Conservation (phyloP, 2,113 vertebrate species). For the Trinectes maculatus region DNA sequence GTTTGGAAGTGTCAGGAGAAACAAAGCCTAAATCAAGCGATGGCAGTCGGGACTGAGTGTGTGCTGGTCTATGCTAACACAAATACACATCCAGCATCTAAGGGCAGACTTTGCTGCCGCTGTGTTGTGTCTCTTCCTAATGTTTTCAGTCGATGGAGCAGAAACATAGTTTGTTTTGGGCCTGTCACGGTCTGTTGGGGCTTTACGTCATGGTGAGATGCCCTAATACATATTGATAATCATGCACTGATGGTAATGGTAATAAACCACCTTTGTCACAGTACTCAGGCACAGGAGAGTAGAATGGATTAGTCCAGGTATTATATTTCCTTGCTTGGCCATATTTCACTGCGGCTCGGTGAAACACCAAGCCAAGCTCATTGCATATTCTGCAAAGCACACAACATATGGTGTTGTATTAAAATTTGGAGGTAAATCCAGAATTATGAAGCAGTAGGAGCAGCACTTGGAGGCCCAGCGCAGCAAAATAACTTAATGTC, state of each 20-base stretch:
- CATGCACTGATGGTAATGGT: slow-evolving; percentile 65
- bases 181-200: slow-evolving; percentile 58
- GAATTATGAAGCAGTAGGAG: slow-evolving; percentile 71
- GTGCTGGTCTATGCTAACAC: slow-evolving; percentile 41
- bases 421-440: slow-evolving; percentile 77
- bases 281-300: slow-evolving; percentile 47
- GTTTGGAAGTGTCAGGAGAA: no score
- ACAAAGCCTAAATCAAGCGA: no score
- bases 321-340: slow-evolving; percentile 67
- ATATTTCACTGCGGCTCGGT: slow-evolving; percentile 70
- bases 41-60: slow-evolving; percentile 23
- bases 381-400: slow-evolving; percentile 76
- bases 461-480: slow-evolving; percentile 72
- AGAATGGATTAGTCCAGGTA: slow-evolving; percentile 72
- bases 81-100: slow-evolving; percentile 63
- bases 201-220: slow-evolving; percentile 57
- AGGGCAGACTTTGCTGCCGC: slow-evolving; percentile 57
- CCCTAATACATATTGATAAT: slow-evolving; percentile 72
- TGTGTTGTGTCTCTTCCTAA: slow-evolving; percentile 55
- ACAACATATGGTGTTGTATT: slow-evolving; percentile 78
- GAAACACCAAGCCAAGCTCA: slow-evolving; percentile 64
- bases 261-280: slow-evolving; percentile 75
- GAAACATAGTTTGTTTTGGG: slow-evolving; percentile 65
- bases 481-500: slow-evolving; percentile 83
- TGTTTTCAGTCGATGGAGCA: slow-evolving; percentile 59